Base-by-base conservation (phyloP, 2,888 invertebrate species). In the Isoperla grammatica region DNA sequence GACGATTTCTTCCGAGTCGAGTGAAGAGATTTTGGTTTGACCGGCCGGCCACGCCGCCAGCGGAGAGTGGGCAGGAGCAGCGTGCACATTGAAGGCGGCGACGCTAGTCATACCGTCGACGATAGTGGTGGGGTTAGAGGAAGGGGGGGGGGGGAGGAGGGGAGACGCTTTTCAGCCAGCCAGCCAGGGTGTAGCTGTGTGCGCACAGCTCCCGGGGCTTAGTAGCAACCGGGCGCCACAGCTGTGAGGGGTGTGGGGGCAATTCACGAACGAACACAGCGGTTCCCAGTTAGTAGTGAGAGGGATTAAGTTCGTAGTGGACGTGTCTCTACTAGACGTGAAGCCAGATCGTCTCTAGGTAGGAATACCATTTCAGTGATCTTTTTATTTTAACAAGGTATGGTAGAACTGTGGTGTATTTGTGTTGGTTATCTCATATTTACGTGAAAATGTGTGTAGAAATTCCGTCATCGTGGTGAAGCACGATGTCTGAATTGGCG, bases 171-270 rank as follows among this genome's bases (percentile, higher is more conserved):
- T 37, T 43, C 40, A 50, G 43, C 12, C 23, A 48, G 20, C 12
- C 22, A 48, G 53, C 54, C 50, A 42, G 61, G 58, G 57, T 61
- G 60, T 62, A 60, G 62, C 61, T 59, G 43, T 56, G 13, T 48
- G 55, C 56, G 56, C 58, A 53, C 40, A 15, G 60, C 64, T 62
- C 62, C 62, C 60, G 64, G 58, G 63, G 59, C 58, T 61, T 55
- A 63, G 63, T 63, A 48, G 59, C 61, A 61, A 61, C 59, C 54
- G 61, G 57, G 60, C 37, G 42, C 57, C 46, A 60, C 45, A 42
- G 35, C 22, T 17, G 54, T 39, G 29, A 23, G 61, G 60, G 59
- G 59, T 59, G 57, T 55, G 57, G 59, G 48, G 20, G 6, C 23
- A 20, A 9, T 40, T 3, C 17, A 6, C 9, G 8, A n/a, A 19